A percentile compares a stretch with the other conserved stretches of the same genome.
Conservation (phyloP, 2,113 vertebrate species). For the Rhadina sibilatrix region DNA sequence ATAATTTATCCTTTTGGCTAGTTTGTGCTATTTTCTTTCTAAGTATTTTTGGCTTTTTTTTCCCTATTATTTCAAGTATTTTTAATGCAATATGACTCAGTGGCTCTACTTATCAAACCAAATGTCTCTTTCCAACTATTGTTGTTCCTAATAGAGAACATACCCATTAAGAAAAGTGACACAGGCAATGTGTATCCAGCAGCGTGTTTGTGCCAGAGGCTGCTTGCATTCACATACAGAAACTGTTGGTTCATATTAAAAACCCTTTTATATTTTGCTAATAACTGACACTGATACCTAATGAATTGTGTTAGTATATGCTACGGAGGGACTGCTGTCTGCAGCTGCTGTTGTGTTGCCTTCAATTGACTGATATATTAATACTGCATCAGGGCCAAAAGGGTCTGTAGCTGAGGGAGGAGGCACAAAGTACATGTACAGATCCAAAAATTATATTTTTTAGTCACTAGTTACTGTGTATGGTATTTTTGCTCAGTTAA, state of each 20-base stretch:
- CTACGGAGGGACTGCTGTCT: neutral
- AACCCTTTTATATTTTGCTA: neutral
- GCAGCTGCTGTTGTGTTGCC: neutral
- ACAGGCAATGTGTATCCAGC: neutral
- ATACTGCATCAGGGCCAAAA: neutral
- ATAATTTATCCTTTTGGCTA: neutral
- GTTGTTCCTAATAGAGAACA: neutral
- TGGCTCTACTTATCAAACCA: neutral
- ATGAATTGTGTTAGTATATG: neutral
- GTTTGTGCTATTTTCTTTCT: neutral
- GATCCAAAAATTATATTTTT: neutral
- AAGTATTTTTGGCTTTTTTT: neutral
- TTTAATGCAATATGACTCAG: neutral
- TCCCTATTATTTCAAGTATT: neutral
- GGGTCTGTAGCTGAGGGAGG: neutral
- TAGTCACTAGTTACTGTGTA: neutral
- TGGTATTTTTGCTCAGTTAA: neutral
- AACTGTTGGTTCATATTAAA: neutral
- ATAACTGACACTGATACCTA: neutral
- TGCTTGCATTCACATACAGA: neutral
- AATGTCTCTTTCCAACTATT: neutral
- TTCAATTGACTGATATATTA: neutral
- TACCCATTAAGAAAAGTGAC: neutral
- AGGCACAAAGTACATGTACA: neutral
- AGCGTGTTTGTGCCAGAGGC: neutral